Conservation (phyloP, 2,888 invertebrate species). For the Dryomyza anilis region DNA sequence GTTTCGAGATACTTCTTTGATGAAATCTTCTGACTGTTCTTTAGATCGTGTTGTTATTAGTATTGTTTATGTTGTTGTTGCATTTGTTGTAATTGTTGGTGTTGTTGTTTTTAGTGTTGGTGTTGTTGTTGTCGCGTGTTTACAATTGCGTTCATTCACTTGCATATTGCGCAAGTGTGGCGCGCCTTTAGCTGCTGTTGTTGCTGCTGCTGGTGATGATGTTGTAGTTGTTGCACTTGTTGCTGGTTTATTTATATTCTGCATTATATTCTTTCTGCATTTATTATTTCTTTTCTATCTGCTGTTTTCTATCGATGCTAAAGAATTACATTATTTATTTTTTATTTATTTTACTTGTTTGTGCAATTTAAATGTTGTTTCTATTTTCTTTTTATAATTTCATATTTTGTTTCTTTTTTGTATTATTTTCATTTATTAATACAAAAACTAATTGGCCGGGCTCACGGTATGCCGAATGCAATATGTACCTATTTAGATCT, state of each 20-base stretch:
- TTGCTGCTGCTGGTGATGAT: not conserved
- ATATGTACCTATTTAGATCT: too few relatives aligned
- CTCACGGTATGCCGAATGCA: too few relatives aligned
- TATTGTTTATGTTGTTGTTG: slow-evolving; percentile 1
- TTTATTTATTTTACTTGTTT: too few relatives aligned
- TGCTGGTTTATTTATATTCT: not conserved
- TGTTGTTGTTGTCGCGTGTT: slow-evolving; percentile 10
- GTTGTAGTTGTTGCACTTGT: not conserved
- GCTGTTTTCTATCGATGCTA: too few relatives aligned
- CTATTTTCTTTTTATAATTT: too few relatives aligned
- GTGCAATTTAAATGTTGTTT: too few relatives aligned
- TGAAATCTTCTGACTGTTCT: not conserved
- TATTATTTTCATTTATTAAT: too few relatives aligned
- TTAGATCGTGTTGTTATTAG: not conserved
- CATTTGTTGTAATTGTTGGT: not conserved
- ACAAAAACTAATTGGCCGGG: too few relatives aligned
- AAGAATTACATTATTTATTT: too few relatives aligned
- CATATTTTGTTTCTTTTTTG: too few relatives aligned
- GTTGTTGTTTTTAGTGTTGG: not conserved
- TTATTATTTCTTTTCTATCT: not conserved
- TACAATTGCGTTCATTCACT: slow-evolving; percentile 22
- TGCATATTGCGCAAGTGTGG: slow-evolving; percentile 16
- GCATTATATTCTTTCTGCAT: not conserved
- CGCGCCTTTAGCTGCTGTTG: not conserved
- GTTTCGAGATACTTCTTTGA: not conserved